Conservation (phyloP, 2,113 vertebrate species). For the Dissostichus mawsoni region DNA sequence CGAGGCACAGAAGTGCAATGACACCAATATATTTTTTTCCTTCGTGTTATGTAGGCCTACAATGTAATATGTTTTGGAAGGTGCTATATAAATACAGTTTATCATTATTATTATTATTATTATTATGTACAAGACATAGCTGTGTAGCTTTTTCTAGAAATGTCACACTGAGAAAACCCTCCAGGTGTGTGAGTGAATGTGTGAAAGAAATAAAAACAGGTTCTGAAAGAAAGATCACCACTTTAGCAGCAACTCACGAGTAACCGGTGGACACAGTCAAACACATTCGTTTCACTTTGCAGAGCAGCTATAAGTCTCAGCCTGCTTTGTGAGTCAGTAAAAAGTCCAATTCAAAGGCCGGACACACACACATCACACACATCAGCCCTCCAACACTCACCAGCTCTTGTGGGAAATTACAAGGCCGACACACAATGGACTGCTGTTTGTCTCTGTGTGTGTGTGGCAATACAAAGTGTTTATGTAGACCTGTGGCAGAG, state of each 20-base stretch:
- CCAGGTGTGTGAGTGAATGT: background rate
- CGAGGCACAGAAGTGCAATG: too few relatives aligned
- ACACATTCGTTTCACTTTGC: conserved; percentile 1
- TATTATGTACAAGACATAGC: too few relatives aligned
- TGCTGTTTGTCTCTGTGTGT: conserved; percentile 14
- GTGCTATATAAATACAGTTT: too few relatives aligned
- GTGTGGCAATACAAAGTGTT: conserved; percentile 55
- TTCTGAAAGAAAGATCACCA: background rate
- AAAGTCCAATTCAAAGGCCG: conserved; percentile 26
- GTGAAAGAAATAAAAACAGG: background rate
- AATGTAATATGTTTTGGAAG: too few relatives aligned
- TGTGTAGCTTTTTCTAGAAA: too few relatives aligned
- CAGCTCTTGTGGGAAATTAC: conserved; percentile 54
- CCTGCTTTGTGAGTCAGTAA: conserved; percentile 11
- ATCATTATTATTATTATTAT: too few relatives aligned
- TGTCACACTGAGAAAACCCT: background rate
- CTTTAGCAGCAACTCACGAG: background rate
- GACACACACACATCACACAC: conserved; percentile 22
- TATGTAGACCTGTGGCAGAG: conserved; percentile 44
- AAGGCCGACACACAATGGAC: conserved; percentile 25
- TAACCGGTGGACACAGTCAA: background rate
- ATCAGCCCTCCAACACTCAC: conserved; percentile 33
- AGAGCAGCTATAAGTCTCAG: conserved; percentile 24
- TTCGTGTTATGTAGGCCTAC: too few relatives aligned
- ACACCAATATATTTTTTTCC: too few relatives aligned